Evolutionary conservation across 53 echinoderm and acorn worm species (phyloP).

Genomic region (Temnopleurus reevesii): DNA sequence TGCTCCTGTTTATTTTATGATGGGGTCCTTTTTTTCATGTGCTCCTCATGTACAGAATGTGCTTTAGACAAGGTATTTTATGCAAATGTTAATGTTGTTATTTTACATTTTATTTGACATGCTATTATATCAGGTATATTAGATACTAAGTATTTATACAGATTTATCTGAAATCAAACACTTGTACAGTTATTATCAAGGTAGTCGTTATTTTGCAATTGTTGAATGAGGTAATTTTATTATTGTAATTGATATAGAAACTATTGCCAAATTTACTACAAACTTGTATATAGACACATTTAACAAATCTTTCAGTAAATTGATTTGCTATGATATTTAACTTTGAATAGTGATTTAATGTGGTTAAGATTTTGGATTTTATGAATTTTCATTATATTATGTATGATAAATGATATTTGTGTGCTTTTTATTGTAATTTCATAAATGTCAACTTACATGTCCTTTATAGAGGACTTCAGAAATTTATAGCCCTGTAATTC

Average conservation of each 20-base stretch:
- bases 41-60: conserved; percentile 13
- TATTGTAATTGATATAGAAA: conserved; percentile 21
- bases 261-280: conserved; percentile 47
- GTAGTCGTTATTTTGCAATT: conserved; percentile 50
- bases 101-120: conserved; percentile 38
- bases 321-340: neutral
- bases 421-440: conserved; percentile 6
- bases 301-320: conserved; percentile 36
- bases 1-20: neutral
- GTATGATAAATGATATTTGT: conserved; percentile 24
- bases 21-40: neutral
- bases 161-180: conserved; percentile 53
- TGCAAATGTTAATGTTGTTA: conserved; percentile 9
- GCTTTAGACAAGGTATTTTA: conserved; percentile 10
- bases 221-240: conserved; percentile 12
- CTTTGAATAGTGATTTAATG: conserved; percentile 24
- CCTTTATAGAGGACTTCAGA: neutral
- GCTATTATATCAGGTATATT: conserved; percentile 13
- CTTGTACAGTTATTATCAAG: conserved; percentile 16
- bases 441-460: neutral
- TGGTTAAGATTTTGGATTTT: conserved; percentile 9
- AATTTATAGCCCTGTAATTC: no score
- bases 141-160: conserved; percentile 55
- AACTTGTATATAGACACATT: conserved; percentile 33
- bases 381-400: conserved; percentile 24